Conservation (phyloP, 92 coral and sea anemone genomes). For the Porites lobata region DNA sequence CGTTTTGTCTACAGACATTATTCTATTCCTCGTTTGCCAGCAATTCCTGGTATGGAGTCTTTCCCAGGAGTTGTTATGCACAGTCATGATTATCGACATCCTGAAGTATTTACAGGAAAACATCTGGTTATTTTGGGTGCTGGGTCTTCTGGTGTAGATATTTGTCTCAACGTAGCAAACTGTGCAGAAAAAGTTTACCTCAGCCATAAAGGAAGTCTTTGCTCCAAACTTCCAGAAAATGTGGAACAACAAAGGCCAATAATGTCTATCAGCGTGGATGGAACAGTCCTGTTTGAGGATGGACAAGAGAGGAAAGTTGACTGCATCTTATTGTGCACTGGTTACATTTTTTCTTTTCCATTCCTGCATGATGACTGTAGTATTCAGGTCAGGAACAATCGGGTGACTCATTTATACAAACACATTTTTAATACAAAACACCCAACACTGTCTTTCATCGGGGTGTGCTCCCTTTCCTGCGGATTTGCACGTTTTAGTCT, state of each 20-base stretch:
- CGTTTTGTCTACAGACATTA: constrained; percentile 73
- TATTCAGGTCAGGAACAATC: constrained; percentile 64
- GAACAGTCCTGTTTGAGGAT: constrained; percentile 64
- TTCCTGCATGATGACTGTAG: constrained; percentile 71
- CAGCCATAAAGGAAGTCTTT: constrained; percentile 61
- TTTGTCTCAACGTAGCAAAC: constrained; percentile 64
- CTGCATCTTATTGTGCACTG: constrained; percentile 85
- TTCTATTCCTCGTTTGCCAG: constrained; percentile 71
- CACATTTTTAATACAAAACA: constrained; percentile 75
- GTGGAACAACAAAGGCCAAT: constrained; percentile 64
- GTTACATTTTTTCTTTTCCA: constrained; percentile 85
- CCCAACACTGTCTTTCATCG: constrained; percentile 80
- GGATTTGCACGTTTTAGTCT: constrained; percentile 79
- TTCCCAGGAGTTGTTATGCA: constrained; percentile 86
- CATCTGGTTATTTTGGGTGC: constrained; percentile 84
- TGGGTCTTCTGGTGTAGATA: constrained; percentile 82
- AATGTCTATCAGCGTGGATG: constrained; percentile 53
- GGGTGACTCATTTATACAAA: constrained; percentile 77
- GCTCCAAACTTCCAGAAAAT: constrained; percentile 65
- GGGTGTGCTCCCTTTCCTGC: constrained; percentile 65
- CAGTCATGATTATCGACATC: constrained; percentile 81
- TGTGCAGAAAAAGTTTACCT: constrained; percentile 73
- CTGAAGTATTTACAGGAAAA: constrained; percentile 68
- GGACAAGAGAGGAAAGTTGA: constrained; percentile 62
- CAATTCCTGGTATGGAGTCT: constrained; percentile 72